Conservation (phyloP, 2,113 vertebrate species). For the Falco punctatus region DNA sequence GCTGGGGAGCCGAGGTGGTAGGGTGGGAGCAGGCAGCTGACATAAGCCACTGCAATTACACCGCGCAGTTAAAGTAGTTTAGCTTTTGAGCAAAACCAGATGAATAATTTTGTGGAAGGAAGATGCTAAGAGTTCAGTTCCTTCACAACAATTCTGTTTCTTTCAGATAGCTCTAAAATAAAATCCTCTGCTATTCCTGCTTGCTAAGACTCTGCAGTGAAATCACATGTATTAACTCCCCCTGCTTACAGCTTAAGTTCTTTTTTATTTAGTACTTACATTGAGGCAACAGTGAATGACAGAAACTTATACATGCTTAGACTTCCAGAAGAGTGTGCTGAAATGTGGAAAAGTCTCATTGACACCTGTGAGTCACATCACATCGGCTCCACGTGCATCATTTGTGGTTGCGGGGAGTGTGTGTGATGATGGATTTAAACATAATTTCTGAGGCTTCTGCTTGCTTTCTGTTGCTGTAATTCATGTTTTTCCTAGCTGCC, state of each 20-base stretch:
- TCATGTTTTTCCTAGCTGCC: background rate
- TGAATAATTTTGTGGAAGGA: background rate
- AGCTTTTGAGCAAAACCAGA: background rate
- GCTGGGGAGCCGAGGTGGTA: background rate
- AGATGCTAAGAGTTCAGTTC: background rate
- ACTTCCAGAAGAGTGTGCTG: no score
- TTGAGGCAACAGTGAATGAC: background rate
- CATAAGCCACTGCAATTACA: background rate
- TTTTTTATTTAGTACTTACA: background rate
- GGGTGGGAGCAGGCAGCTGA: background rate
- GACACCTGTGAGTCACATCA: background rate
- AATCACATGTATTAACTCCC: background rate
- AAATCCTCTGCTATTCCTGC: background rate
- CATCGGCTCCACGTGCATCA: background rate
- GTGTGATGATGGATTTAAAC: background rate
- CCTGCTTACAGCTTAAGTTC: background rate
- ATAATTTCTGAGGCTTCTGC: background rate
- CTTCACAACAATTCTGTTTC: background rate
- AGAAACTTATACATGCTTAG: background rate
- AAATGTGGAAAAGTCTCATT: background rate
- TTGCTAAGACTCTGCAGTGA: background rate
- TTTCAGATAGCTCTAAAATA: conserved; percentile 6
- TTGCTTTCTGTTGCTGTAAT: background rate
- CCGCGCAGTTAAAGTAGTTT: background rate
- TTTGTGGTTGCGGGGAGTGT: fast-evolving